These are phyloP conservation scores for Macrosoma leucophasiata DNA, from an alignment of 2,888 invertebrate genomes.

Conservation along the genomic window DNA sequence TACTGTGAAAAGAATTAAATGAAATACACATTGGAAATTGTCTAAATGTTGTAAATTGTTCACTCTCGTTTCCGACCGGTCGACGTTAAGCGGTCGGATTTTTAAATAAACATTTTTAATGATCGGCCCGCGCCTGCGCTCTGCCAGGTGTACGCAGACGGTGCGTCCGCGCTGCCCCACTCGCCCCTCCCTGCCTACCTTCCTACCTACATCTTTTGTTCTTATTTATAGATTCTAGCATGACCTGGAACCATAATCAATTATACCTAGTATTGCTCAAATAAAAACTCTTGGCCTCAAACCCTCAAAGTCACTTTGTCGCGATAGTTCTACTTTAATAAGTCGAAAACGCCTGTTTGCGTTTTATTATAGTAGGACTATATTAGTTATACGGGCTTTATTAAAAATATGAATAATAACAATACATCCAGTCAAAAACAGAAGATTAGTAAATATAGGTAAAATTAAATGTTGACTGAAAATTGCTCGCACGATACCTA, in stretches of 20 bases:
- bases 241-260: slow-evolving; percentile 59
- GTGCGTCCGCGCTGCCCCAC: slow-evolving; percentile 44
- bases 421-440: too few relatives aligned
- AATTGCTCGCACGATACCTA: too few relatives aligned
- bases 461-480: too few relatives aligned
- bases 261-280: too few relatives aligned
- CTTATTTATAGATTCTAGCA: slow-evolving; percentile 43
- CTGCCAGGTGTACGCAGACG: slow-evolving; percentile 70
- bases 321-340: too few relatives aligned
- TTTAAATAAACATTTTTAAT: slow-evolving; percentile 77
- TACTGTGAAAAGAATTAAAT: not conserved
- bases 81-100: slow-evolving; percentile 72
- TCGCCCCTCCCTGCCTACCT: slow-evolving; percentile 32
- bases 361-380: too few relatives aligned
- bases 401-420: too few relatives aligned
- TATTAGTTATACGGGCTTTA: too few relatives aligned
- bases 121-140: slow-evolving; percentile 64
- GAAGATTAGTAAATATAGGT: too few relatives aligned
- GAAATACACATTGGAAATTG: not conserved
- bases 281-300: too few relatives aligned
- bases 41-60: slow-evolving; percentile 32
- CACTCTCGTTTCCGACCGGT: slow-evolving; percentile 36
- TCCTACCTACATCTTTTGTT: slow-evolving; percentile 58
- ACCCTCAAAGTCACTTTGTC: too few relatives aligned
- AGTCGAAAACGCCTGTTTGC: too few relatives aligned